Percentiles rank a stretch among this genome's conserved stretches.
Evolutionary conservation across 2,888 invertebrate species (phyloP).

Genomic region (Polylopha cassiicola): DNA sequence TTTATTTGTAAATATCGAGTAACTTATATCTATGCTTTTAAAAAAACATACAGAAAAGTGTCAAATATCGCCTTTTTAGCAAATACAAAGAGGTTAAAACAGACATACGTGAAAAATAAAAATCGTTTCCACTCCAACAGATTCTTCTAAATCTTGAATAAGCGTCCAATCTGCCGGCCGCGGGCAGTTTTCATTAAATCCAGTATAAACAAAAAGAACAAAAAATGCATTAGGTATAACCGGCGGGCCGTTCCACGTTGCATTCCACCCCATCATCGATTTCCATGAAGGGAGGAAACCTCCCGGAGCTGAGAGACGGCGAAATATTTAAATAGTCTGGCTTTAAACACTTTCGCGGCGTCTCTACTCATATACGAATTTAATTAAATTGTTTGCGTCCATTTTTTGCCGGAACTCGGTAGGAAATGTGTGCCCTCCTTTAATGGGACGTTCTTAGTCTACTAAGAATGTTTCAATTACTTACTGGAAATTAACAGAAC

Average conservation of each 20-base stretch:
- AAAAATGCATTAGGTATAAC: slow-evolving; percentile 34
- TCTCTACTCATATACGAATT: slow-evolving; percentile 21
- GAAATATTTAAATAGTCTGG: slow-evolving; percentile 48
- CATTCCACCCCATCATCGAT: slow-evolving; percentile 46
- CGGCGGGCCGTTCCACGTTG: slow-evolving; percentile 40
- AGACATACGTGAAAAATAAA: no score
- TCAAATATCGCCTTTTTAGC: no score
- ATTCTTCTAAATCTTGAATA: no score
- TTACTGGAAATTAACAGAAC: no score
- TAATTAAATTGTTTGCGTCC: slow-evolving; percentile 26
- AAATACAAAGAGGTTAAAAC: no score
- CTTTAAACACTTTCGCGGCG: slow-evolving; percentile 36
- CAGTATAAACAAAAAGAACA: slow-evolving; percentile 45
- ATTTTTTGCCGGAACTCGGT: slow-evolving; percentile 9
- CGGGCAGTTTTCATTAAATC: slow-evolving; percentile 54
- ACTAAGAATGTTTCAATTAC: no score
- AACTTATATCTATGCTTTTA: no score
- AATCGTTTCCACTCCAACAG: no score
- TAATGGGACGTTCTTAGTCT: no score
- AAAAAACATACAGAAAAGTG: no score
- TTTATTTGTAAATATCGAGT: no score
- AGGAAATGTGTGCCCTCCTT: no score
- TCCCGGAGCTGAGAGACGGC: slow-evolving; percentile 33
- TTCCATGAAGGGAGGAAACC: slow-evolving; percentile 38
- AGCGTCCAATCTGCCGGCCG: slow-evolving; percentile 11